Conservation (phyloP, 1,140 invertebrate species). For the Cydia pomonella region DNA sequence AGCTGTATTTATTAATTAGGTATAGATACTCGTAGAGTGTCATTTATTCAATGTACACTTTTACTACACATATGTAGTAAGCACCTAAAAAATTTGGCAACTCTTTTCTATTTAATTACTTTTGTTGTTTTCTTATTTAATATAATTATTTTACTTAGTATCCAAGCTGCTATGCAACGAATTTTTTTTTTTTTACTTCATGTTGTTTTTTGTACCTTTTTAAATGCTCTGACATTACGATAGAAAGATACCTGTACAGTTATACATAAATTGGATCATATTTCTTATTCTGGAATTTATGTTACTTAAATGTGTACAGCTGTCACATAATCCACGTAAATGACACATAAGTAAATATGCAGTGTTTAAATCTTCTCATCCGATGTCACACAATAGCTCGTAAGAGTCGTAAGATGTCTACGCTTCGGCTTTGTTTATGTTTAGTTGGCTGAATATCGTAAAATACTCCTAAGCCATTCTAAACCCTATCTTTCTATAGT, state of each 20-base stretch:
- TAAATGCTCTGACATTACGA: background rate
- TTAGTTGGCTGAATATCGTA: slow-evolving; percentile 9
- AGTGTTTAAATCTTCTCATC: slow-evolving; percentile 9
- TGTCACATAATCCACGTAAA: slow-evolving; percentile 17
- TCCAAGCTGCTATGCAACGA: too few relatives aligned
- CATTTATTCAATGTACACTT: too few relatives aligned
- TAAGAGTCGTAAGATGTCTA: slow-evolving; percentile 24
- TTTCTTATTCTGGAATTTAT: background rate
- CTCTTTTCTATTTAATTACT: too few relatives aligned
- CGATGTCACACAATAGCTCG: slow-evolving; percentile 3
- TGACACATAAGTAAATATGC: slow-evolving; percentile 10
- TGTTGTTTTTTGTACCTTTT: too few relatives aligned
- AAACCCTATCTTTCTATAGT: background rate
- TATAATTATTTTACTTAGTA: too few relatives aligned
- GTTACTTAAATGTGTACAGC: background rate
- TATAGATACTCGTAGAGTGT: too few relatives aligned
- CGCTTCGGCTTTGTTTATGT: slow-evolving; percentile 2
- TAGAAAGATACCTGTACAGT: background rate
- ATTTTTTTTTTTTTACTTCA: too few relatives aligned
- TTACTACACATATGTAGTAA: too few relatives aligned
- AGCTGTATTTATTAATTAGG: too few relatives aligned
- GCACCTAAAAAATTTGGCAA: too few relatives aligned
- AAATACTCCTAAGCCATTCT: background rate
- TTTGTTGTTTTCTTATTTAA: too few relatives aligned
- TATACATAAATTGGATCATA: background rate